phyloP scores from a whole-genome alignment of 1,140 invertebrate species.

The Dendroctonus valens region DNA sequence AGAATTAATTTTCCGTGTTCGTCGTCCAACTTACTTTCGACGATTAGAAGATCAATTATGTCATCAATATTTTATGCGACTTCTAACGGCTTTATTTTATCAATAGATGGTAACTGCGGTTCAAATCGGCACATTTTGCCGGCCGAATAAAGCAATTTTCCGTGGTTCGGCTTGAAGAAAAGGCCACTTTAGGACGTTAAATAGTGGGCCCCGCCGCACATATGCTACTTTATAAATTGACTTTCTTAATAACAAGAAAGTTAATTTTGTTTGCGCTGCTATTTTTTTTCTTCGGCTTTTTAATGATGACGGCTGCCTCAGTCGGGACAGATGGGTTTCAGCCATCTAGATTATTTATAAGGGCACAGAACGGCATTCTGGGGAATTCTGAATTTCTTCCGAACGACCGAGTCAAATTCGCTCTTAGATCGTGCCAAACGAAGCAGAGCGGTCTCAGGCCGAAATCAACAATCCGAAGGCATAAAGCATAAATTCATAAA shows the following conservation, averaged over 20 bases:
- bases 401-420: not conserved
- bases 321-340: conserved; percentile 3
- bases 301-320: not conserved
- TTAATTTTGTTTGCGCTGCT: conserved; percentile 20
- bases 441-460: conserved; percentile 7
- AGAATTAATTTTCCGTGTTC: not conserved
- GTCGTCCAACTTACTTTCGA: no score
- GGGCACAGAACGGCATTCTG: not conserved
- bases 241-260: conserved; percentile 24
- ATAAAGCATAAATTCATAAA: conserved; percentile 14
- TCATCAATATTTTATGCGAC: no score
- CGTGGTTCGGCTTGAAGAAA: no score
- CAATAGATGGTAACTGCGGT: no score
- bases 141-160: no score
- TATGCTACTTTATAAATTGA: conserved; percentile 31
- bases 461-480: conserved; percentile 10
- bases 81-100: no score
- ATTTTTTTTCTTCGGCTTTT: not conserved
- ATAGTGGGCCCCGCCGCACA: not conserved
- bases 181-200: no score
- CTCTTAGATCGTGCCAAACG: not conserved
- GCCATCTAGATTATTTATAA: not conserved
- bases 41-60: no score
- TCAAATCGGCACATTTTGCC: no score
- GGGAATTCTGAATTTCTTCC: no score